phyloP scores from a whole-genome alignment of 2,888 invertebrate species.

The Azorinus chamasolen region DNA sequence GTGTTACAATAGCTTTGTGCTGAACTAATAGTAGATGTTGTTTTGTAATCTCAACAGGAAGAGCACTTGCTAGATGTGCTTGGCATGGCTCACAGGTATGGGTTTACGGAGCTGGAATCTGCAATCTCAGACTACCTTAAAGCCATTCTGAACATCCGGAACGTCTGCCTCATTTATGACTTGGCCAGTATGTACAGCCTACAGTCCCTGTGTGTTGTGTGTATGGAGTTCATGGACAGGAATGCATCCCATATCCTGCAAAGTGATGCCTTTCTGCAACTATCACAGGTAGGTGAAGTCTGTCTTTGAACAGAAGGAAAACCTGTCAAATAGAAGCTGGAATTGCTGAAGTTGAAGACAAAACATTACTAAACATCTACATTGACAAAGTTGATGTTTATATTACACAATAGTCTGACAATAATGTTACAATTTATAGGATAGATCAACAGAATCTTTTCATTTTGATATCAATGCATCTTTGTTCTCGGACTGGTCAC shows the following conservation, averaged over 20 bases:
- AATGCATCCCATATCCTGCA: slow-evolving; percentile 94
- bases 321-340: no score
- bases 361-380: no score
- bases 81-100: slow-evolving; percentile 98
- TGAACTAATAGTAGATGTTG: no score
- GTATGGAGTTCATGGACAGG: slow-evolving; percentile 95
- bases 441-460: no score
- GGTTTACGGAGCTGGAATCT: slow-evolving; percentile 95
- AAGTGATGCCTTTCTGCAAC: slow-evolving; percentile 93
- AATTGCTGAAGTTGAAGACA: no score
- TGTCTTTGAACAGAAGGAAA: no score
- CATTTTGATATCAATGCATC: no score
- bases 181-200: slow-evolving; percentile 92
- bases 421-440: no score
- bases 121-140: slow-evolving; percentile 97
- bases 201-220: slow-evolving; percentile 90
- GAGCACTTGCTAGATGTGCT: slow-evolving; percentile 88
- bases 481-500: no score
- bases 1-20: no score
- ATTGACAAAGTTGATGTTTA: no score
- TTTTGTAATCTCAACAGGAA: slow-evolving; percentile 73
- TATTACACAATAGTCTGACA: no score
- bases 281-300: slow-evolving; percentile 91
- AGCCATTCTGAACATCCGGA: slow-evolving; percentile 94
- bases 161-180: slow-evolving; percentile 98